Evolutionary conservation across 1,140 invertebrate species (phyloP), one percentile per base, ranked within the genome.

Genomic region (Chironomus striatipennis): DNA sequence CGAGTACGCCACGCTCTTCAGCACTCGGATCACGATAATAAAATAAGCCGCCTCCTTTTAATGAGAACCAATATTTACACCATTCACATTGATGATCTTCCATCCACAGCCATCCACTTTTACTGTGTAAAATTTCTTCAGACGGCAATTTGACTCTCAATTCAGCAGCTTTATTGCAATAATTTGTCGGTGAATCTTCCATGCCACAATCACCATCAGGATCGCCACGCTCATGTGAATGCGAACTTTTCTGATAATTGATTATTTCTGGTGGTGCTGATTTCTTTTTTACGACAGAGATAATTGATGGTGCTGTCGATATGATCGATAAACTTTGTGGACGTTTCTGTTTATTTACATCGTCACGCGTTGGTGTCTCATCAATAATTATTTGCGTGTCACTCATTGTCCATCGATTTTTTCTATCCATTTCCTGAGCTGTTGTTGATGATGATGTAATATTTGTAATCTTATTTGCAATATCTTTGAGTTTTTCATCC

Each of bases 31-130:
- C 95, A 76, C 90, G 86, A 81, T 95, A 98, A 81, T 95, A 95
- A 78, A 93, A 89, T 34, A 98, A 82, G 0, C 92, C 93, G 73
- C 91, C 91, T 42, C 94, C 94, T 76, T 92, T 88, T 20, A 98
- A 85, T 12, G 98, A 95, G 83, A 97, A 97, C 97, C 97, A 98
- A 79, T 96, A 91, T 79, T 96, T 94, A 75, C 89, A 90, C 91
- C 94, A 97, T 76, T 95, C 81, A 76, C 89, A 89, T 67, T 89
- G 90, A 34, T 86, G 82, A 20, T 87, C 88, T 80, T 92, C 90
- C 77, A 94, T 90, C 86, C 96, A 91, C 2, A 97, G 86, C 95
- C 95, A 98, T 9, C 95, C 95, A 82, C 96, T 95, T 82, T 96
- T 94, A 74, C 91, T 90, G 79, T 95, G 92, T 15, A 94, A 84